A percentile compares a stretch with the other conserved stretches of the same genome.
phyloP scores from a whole-genome alignment of 2,888 invertebrate genomes.

The Scelioninae gen. 2 region DNA sequence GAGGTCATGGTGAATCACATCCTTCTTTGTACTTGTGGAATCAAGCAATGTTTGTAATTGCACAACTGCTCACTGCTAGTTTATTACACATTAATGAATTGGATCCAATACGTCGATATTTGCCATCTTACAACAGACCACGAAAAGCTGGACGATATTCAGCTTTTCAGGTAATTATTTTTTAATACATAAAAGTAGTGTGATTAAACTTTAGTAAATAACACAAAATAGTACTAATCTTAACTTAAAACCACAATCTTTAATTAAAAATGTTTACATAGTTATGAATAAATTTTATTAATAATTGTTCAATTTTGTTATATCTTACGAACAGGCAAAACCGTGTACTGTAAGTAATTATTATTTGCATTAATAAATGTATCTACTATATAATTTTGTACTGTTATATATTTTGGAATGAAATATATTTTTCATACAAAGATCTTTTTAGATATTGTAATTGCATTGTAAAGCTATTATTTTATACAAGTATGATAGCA shows the following conservation, averaged over 20 bases:
- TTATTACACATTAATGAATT: slow-evolving; percentile 95
- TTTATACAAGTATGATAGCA: slow-evolving; percentile 8
- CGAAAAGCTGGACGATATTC: slow-evolving; percentile 94
- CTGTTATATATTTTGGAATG: slow-evolving; percentile 25
- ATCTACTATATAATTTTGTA: slow-evolving; percentile 32
- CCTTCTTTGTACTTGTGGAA: slow-evolving; percentile 82
- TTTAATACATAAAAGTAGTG: too few species aligned
- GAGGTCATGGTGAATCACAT: slow-evolving; percentile 62
- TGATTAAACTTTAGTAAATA: too few species aligned
- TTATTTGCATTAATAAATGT: slow-evolving; percentile 20
- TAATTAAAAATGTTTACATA: neutral
- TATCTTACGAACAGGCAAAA: slow-evolving; percentile 77
- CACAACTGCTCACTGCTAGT: slow-evolving; percentile 92
- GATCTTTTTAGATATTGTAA: slow-evolving; percentile 1
- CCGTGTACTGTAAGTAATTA: slow-evolving; percentile 79
- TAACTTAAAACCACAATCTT: neutral
- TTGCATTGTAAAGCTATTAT: slow-evolving; percentile 9
- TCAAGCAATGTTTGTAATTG: slow-evolving; percentile 95
- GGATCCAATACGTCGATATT: slow-evolving; percentile 95
- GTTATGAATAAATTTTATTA: slow-evolving; percentile 13
- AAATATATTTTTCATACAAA: slow-evolving; percentile 1
- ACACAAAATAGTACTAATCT: neutral
- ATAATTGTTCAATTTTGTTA: slow-evolving; percentile 62
- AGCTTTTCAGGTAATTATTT: slow-evolving; percentile 90
- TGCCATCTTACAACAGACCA: slow-evolving; percentile 97